Conservation (phyloP, 2,888 invertebrate species). For the Phytoseiulus persimilis region DNA sequence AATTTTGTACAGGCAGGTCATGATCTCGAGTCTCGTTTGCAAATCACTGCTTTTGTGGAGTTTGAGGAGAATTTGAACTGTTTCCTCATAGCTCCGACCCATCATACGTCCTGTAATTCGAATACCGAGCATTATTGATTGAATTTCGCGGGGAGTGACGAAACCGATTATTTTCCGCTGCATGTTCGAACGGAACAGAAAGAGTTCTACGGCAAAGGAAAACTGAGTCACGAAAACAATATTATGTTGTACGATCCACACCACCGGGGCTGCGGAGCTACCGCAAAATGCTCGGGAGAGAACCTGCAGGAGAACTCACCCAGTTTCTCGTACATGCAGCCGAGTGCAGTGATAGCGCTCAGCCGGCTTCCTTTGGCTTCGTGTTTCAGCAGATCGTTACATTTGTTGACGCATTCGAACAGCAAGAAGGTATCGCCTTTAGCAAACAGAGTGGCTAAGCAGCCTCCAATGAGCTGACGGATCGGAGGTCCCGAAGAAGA, state of each 20-base stretch:
- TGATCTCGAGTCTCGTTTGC: conserved; percentile 89
- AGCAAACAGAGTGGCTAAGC: conserved; percentile 84
- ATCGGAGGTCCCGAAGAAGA: conserved; percentile 82
- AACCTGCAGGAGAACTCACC: conserved; percentile 50
- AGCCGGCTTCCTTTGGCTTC: conserved; percentile 56
- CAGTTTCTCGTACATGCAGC: conserved; percentile 93
- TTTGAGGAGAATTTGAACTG: conserved; percentile 79
- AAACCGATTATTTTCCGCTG: too few relatives aligned
- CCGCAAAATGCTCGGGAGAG: too few relatives aligned
- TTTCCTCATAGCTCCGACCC: conserved; percentile 96
- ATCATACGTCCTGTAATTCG: conserved; percentile 69
- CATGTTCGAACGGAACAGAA: too few relatives aligned
- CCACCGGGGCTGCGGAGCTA: too few relatives aligned
- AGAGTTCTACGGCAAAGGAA: too few relatives aligned
- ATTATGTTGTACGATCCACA: too few relatives aligned
- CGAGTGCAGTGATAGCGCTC: conserved; percentile 78
- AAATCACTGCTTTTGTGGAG: conserved; percentile 79
- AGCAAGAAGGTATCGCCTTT: conserved; percentile 94
- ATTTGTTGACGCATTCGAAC: conserved; percentile 93
- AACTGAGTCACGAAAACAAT: too few relatives aligned
- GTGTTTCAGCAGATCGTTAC: conserved; percentile 91
- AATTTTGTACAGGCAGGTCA: conserved; percentile 90
- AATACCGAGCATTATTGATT: too few relatives aligned
- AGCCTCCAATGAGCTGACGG: conserved; percentile 76
- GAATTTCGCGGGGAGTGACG: too few relatives aligned